phyloP scores from a whole-genome alignment of 2,797 vertebrate species.

The Rhyacichthys aspro region DNA sequence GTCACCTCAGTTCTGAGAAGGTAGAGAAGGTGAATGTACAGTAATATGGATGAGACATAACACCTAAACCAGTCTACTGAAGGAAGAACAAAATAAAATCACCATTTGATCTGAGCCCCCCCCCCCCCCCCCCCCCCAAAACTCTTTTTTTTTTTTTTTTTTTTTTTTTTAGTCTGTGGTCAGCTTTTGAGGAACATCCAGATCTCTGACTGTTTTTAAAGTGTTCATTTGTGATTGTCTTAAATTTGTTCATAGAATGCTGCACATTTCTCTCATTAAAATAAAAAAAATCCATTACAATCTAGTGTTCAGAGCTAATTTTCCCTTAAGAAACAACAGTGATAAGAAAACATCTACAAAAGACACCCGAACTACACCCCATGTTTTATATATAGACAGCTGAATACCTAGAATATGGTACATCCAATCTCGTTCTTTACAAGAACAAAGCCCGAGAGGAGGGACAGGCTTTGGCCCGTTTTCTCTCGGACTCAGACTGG shows the following conservation, averaged over 20 bases:
- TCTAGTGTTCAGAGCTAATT: conserved; percentile 32
- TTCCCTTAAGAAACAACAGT: conserved; percentile 19
- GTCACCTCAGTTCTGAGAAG: too few species aligned
- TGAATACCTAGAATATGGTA: conserved; percentile 51
- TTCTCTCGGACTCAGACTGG: conserved; percentile 11
- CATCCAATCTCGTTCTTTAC: conserved; percentile 33
- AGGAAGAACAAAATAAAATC: too few species aligned
- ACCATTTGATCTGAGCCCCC: too few species aligned
- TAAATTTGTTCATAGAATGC: conserved; percentile 26
- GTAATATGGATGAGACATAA: too few species aligned
- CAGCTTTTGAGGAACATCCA: background rate
- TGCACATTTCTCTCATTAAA: conserved; percentile 22
- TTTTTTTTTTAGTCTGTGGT: too few species aligned
- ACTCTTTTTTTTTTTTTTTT: too few species aligned
- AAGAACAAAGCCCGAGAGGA: conserved; percentile 38
- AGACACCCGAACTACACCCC: conserved; percentile 32
- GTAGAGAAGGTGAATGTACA: too few species aligned
- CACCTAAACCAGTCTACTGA: too few species aligned
- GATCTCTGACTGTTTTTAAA: background rate
- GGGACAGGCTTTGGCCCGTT: conserved; percentile 19
- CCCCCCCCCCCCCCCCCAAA: too few species aligned
- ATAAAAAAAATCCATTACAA: conserved; percentile 28
- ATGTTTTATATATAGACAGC: conserved; percentile 10
- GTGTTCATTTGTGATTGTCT: conserved; percentile 43
- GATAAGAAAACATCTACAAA: conserved; percentile 27